Base-by-base conservation (phyloP, 1,140 invertebrate species). In the Goniozus legneri region DNA sequence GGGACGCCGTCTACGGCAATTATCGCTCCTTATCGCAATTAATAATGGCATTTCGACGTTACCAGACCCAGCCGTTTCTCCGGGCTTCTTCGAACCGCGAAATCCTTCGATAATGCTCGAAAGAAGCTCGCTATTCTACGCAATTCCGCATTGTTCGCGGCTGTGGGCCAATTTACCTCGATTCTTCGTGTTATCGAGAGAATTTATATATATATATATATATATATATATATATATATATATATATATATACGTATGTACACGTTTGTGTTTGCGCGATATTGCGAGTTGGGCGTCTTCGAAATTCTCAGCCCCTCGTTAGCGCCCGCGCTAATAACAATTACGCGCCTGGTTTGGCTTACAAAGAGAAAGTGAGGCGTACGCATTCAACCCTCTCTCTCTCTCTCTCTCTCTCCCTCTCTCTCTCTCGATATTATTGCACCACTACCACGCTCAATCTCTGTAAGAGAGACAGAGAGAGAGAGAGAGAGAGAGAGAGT, bases 11-110 rank as follows among this genome's bases (percentile, higher is more conserved):
- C 16, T 19, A n/a, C 32, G 42, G 42, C 47, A 60, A 59, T 60
- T 60, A 60, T 60, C 56, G 45, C 52, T 52, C 47, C 57, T 55
- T 58, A 52, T 48, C 32, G 55, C 52, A 45, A 60, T 60, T 60
- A 60, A 60, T 60, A 60, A 58, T 32, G 34, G 52, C 48, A 60
- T 60, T 49, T 55, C 43, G 52, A n/a, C n/a, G n/a, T 15, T 18
- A 34, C 24, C 12, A 8, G 12, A 4, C 3, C n/a, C 16, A 15
- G 15, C 35, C 27, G 19, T 31, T 31, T 39, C 45, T 31, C n/a
- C 30, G 21, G 7, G n/a, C 12, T 2, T 7, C 31, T 15, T 15
- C 6, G 6, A 13, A n/a, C 6, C 15, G 30, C 18, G 30, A 41
- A 24, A 33, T 36, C 19, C 12, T 27, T 20, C 20, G 18, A 30